A percentile compares a stretch with the other conserved stretches of the same genome.
These are phyloP conservation scores for Pogonognathellus flavescens DNA, from an alignment of 1,140 invertebrate genomes.

Conservation along the genomic window DNA sequence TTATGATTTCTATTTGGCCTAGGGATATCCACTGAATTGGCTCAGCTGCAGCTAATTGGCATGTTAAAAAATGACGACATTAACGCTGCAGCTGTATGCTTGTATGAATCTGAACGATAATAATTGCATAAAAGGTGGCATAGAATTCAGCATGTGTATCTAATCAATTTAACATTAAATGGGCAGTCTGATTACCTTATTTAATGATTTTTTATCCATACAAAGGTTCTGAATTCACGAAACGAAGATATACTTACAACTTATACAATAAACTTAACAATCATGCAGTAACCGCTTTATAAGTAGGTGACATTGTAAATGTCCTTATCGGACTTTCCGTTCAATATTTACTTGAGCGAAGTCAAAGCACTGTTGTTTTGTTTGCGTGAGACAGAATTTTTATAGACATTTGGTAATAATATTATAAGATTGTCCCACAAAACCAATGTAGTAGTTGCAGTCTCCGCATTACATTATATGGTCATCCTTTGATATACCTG, in stretches of 20 bases:
- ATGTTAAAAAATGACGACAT: neutral
- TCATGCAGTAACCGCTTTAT: neutral
- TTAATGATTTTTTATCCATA: neutral
- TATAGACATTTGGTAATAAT: too few relatives aligned
- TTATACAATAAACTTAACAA: too few relatives aligned
- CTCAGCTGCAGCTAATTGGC: slow-evolving; percentile 1
- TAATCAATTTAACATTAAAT: slow-evolving; percentile 16
- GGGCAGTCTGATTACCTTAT: neutral
- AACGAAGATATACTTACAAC: neutral
- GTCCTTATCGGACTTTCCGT: slow-evolving; percentile 28
- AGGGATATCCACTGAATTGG: slow-evolving; percentile 2
- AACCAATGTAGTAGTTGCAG: neutral
- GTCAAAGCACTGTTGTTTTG: neutral
- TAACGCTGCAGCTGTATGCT: neutral
- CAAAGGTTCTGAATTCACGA: too few relatives aligned
- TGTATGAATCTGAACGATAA: neutral
- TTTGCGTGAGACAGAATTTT: neutral
- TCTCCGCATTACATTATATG: neutral
- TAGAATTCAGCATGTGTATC: neutral
- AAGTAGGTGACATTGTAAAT: slow-evolving; percentile 46
- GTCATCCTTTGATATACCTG: neutral
- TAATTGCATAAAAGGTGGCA: slow-evolving; percentile 23
- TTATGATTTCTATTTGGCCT: neutral
- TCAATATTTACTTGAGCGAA: slow-evolving; percentile 1
- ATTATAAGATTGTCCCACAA: neutral